phyloP scores from a whole-genome alignment of 1,140 invertebrate genomes.

The Panagrolaimus sp. region DNA sequence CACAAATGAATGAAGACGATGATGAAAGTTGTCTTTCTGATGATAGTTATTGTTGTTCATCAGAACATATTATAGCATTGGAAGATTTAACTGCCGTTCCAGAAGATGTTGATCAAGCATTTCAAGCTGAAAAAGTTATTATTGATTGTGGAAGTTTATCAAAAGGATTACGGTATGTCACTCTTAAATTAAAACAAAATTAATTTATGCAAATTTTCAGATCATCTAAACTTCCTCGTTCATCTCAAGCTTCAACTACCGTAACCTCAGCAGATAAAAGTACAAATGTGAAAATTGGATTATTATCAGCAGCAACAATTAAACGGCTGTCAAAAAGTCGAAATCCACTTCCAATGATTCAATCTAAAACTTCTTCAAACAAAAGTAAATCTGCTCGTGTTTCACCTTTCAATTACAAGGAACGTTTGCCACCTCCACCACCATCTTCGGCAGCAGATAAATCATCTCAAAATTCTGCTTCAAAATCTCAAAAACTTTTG shows the following conservation, averaged over 20 bases:
- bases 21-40: slow-evolving; percentile 13
- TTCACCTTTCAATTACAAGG: slow-evolving; percentile 27
- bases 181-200: no score
- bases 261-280: not conserved
- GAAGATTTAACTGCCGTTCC: not conserved
- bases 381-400: slow-evolving; percentile 12
- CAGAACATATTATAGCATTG: not conserved
- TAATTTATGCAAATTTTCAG: no score
- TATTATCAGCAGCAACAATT: slow-evolving; percentile 12
- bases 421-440: not conserved
- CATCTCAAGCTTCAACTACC: not conserved
- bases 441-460: no score
- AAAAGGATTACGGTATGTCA: no score
- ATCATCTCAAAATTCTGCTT: no score
- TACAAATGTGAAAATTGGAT: slow-evolving; percentile 6
- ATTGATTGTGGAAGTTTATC: slow-evolving; percentile 20
- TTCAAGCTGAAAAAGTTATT: slow-evolving; percentile 18
- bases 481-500: no score
- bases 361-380: not conserved
- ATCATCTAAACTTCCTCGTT: not conserved
- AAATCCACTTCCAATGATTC: not conserved
- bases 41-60: slow-evolving; percentile 15
- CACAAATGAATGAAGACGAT: not conserved
- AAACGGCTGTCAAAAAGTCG: not conserved
- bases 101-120: slow-evolving; percentile 16